These are phyloP conservation scores for Papilio glaucus DNA, from an alignment of 1,140 invertebrate genomes.

Conservation along the genomic window DNA sequence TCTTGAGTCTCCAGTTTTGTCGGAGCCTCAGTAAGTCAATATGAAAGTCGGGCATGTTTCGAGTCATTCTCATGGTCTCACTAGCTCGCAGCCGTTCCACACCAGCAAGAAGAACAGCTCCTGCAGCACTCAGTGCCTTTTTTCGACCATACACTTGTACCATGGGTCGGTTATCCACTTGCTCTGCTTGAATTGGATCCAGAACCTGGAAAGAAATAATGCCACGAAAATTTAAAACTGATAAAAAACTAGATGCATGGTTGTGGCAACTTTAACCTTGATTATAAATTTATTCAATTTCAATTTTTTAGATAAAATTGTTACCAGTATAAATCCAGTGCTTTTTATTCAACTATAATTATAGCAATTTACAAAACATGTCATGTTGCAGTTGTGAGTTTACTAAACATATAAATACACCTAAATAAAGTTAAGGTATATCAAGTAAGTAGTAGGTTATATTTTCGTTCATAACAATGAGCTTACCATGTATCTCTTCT, in stretches of 20 bases:
- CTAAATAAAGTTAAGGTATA: too few species aligned
- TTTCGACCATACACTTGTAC: conserved; percentile 96
- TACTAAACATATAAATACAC: too few species aligned
- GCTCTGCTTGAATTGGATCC: conserved; percentile 95
- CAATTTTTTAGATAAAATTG: too few species aligned
- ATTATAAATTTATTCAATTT: too few species aligned
- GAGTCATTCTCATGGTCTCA: conserved; percentile 89
- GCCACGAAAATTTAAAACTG: too few species aligned
- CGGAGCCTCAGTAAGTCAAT: conserved; percentile 94
- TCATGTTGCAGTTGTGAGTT: too few species aligned
- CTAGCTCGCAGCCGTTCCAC: conserved; percentile 93
- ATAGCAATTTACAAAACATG: too few species aligned
- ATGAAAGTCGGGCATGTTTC: conserved; percentile 94
- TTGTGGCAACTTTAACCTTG: too few species aligned
- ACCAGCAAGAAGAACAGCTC: conserved; percentile 91
- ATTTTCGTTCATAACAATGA: neutral
- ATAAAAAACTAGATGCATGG: too few species aligned
- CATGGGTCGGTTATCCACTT: conserved; percentile 91
- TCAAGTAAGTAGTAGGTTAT: neutral
- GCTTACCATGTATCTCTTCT: conserved; percentile 95
- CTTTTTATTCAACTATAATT: too few species aligned
- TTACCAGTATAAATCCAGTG: too few species aligned
- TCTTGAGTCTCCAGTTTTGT: conserved; percentile 97
- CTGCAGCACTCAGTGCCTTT: conserved; percentile 93
- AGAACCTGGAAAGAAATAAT: conserved; percentile 79